Conservation (phyloP, 2,113 vertebrate species). For the Thamnaconus septentrionalis region DNA sequence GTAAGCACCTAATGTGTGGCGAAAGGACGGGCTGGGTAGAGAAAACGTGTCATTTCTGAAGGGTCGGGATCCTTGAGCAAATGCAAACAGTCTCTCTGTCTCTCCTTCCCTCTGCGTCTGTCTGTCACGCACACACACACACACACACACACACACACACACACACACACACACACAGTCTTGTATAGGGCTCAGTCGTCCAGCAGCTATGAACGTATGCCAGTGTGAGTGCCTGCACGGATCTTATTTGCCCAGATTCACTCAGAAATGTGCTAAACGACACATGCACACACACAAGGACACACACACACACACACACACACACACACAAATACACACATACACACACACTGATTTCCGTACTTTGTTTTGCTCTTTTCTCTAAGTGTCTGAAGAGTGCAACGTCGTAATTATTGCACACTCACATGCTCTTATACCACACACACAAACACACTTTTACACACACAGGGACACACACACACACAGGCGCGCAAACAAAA, state of each 20-base stretch:
- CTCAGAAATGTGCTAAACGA: slow-evolving; percentile 30
- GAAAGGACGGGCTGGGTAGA: slow-evolving; percentile 89
- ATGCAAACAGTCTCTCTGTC: slow-evolving; percentile 72
- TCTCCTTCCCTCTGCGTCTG: slow-evolving; percentile 1
- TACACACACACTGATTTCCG: slow-evolving; percentile 18
- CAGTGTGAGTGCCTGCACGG: slow-evolving; percentile 11
- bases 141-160: background rate
- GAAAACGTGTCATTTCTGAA: slow-evolving; percentile 87
- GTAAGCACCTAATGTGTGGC: slow-evolving; percentile 99
- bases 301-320: slow-evolving; percentile 4
- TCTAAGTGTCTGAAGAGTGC: slow-evolving; percentile 87
- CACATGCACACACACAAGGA: slow-evolving; percentile 5
- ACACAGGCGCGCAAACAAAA: slow-evolving; percentile 45
- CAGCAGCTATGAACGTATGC: slow-evolving; percentile 27
- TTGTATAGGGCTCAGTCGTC: slow-evolving; percentile 18
- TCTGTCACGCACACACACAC: background rate
- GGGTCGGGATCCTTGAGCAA: slow-evolving; percentile 96
- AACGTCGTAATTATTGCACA: slow-evolving; percentile 98
- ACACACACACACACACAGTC: slow-evolving; percentile 18
- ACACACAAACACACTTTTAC: slow-evolving; percentile 25
- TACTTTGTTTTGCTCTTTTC: slow-evolving; percentile 76
- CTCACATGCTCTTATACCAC: slow-evolving; percentile 73
- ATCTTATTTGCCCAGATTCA: slow-evolving; percentile 49
- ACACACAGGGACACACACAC: slow-evolving; percentile 22
- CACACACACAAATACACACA: slow-evolving; percentile 10